Conservation (phyloP, 2,888 invertebrate genomes). For the Drosophila niveifrons region DNA sequence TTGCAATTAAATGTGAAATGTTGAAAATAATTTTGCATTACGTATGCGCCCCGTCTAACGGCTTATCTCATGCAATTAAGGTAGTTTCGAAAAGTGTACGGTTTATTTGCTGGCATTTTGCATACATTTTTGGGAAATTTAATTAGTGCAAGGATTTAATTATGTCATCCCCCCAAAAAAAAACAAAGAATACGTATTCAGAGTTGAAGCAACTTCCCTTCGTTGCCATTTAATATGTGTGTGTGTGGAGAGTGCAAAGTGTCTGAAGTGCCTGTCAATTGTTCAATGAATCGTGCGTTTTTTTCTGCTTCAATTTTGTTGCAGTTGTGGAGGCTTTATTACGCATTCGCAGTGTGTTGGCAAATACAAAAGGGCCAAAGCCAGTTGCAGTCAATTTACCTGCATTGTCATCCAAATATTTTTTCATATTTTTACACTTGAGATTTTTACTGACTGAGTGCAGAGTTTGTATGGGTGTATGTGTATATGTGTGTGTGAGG, state of each 20-base stretch:
- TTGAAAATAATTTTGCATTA: conserved; percentile 80
- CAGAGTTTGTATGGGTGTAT: not conserved
- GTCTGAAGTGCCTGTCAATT: conserved; percentile 47
- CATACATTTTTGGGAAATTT: conserved; percentile 74
- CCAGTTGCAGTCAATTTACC: conserved; percentile 80
- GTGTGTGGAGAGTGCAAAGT: not conserved
- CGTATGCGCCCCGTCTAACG: conserved; percentile 73
- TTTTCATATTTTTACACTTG: conserved; percentile 66
- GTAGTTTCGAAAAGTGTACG: conserved; percentile 73
- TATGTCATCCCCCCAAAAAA: conserved; percentile 71
- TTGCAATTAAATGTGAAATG: conserved; percentile 79
- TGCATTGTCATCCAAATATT: conserved; percentile 72
- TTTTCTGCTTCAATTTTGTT: conserved; percentile 78
- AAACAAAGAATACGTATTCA: too few relatives aligned
- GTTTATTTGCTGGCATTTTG: conserved; percentile 68
- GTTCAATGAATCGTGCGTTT: conserved; percentile 78
- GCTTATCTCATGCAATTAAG: conserved; percentile 83
- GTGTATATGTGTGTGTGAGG: not conserved
- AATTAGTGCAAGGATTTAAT: conserved; percentile 85
- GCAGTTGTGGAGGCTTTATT: conserved; percentile 56
- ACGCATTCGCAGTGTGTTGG: conserved; percentile 28
- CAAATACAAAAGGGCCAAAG: conserved; percentile 42
- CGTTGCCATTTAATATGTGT: not conserved
- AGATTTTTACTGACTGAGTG: conserved; percentile 40
- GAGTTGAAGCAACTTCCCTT: not conserved